phyloP scores from a whole-genome alignment of 2,797 vertebrate species.

The Chrosomus eos region DNA sequence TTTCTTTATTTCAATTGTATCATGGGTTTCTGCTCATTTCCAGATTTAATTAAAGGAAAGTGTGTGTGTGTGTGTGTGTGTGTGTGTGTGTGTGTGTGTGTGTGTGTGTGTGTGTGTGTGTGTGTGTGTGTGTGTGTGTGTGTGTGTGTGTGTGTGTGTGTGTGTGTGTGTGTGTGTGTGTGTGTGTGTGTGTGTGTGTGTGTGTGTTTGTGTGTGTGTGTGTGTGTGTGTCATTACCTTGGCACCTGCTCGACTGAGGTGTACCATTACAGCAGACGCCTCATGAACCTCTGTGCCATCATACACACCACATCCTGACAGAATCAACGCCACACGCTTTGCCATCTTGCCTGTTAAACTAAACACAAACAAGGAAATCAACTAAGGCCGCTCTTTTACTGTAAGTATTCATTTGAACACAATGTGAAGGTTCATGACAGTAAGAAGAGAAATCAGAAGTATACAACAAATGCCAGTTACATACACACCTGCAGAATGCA shows the following conservation, averaged over 20 bases:
- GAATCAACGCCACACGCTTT: conserved; percentile 84
- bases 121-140: no score
- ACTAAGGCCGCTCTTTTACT: not conserved
- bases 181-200: conserved; percentile 1
- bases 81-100: no score
- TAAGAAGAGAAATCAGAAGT: not conserved
- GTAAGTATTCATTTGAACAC: not conserved
- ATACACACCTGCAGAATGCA: conserved; percentile 20
- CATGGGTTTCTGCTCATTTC: not conserved
- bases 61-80: no score
- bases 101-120: no score
- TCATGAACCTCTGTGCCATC: conserved; percentile 89
- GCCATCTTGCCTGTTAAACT: conserved; percentile 73
- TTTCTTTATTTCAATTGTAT: not conserved
- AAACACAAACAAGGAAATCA: conserved; percentile 30
- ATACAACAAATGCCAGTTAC: conserved; percentile 7
- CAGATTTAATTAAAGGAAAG: not conserved
- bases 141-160: no score
- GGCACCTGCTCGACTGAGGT: conserved; percentile 85
- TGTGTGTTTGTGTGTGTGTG: not conserved
- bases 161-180: no score
- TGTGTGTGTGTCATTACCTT: conserved; percentile 71
- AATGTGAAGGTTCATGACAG: not conserved
- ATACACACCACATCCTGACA: conserved; percentile 86
- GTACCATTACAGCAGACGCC: conserved; percentile 84